Percentiles rank a stretch among this genome's conserved stretches.
Evolutionary conservation across 2,113 vertebrate genomes (phyloP).

Genomic region (Dasyprocta punctata): DNA sequence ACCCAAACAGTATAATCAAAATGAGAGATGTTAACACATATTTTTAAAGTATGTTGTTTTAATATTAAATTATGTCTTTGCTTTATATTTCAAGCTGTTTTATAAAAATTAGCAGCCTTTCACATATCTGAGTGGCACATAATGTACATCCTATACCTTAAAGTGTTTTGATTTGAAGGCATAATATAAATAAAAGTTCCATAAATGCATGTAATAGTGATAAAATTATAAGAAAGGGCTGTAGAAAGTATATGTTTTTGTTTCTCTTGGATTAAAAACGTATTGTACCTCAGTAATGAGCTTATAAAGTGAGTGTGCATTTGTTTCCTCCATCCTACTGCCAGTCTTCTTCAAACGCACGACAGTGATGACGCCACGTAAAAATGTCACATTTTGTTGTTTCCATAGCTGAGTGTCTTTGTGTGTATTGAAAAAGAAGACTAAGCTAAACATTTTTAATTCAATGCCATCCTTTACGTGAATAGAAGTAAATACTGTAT

Average conservation of each 20-base stretch:
- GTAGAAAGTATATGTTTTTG: neutral
- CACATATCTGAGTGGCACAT: neutral
- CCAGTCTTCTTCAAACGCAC: neutral
- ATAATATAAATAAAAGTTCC: constrained; percentile 3
- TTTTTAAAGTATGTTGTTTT: neutral
- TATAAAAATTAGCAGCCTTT: neutral
- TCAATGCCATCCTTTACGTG: constrained; percentile 46
- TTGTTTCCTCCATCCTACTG: neutral
- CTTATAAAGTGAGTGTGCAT: neutral
- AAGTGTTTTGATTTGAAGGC: neutral
- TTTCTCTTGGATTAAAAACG: neutral
- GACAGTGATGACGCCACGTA: neutral
- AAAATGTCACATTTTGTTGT: constrained; percentile 21
- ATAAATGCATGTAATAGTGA: neutral
- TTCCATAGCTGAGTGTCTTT: neutral
- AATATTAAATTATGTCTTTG: neutral
- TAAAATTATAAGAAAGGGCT: neutral
- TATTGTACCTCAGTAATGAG: neutral
- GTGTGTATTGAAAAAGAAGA: neutral
- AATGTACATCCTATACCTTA: neutral
- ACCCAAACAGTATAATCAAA: neutral
- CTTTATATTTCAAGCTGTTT: neutral
- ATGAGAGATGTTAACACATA: neutral
- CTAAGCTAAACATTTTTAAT: neutral
- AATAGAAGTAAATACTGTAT: constrained; percentile 30